Percentiles rank a stretch among this genome's conserved stretches.
Evolutionary conservation across 1,140 invertebrate genomes (phyloP).

Genomic region (Tetranychus urticae): DNA sequence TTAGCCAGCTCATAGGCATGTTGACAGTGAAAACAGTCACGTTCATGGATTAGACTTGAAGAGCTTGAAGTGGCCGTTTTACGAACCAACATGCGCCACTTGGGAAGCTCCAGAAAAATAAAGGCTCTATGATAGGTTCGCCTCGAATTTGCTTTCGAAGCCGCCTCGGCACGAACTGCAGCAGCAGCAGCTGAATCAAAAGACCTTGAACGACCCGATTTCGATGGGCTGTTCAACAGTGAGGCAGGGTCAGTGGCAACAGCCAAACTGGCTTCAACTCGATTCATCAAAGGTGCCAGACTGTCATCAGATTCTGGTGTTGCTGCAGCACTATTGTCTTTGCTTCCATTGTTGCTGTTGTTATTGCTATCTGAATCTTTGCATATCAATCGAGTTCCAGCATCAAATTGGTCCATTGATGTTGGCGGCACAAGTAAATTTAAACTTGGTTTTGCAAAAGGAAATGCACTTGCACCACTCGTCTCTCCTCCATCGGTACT

Average conservation of each 20-base stretch:
- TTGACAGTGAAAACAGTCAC: constrained; percentile 22
- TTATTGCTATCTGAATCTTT: not conserved
- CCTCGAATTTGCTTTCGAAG: not conserved
- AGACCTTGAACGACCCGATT: not conserved
- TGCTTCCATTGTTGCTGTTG: constrained; percentile 4
- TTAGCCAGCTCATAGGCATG: not conserved
- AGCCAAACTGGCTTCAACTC: too few species aligned
- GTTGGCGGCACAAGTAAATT: too few species aligned
- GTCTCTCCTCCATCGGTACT: too few species aligned
- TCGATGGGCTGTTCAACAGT: not conserved
- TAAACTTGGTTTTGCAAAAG: too few species aligned
- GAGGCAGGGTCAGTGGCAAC: too few species aligned
- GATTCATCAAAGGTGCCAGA: not conserved
- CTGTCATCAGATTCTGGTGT: not conserved
- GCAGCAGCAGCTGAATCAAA: not conserved
- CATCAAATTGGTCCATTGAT: too few species aligned
- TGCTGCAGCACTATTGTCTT: not conserved
- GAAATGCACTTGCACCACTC: too few species aligned
- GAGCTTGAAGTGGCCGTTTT: constrained; percentile 1
- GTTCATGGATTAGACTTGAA: constrained; percentile 22
- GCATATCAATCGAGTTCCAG: too few species aligned
- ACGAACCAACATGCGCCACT: constrained; percentile 8
- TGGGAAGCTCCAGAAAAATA: constrained; percentile 10
- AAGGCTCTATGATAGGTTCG: constrained; percentile 19
- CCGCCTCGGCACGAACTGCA: not conserved